Conservation (phyloP, 2,797 vertebrate genomes). For the Rousettus madagascariensis region DNA sequence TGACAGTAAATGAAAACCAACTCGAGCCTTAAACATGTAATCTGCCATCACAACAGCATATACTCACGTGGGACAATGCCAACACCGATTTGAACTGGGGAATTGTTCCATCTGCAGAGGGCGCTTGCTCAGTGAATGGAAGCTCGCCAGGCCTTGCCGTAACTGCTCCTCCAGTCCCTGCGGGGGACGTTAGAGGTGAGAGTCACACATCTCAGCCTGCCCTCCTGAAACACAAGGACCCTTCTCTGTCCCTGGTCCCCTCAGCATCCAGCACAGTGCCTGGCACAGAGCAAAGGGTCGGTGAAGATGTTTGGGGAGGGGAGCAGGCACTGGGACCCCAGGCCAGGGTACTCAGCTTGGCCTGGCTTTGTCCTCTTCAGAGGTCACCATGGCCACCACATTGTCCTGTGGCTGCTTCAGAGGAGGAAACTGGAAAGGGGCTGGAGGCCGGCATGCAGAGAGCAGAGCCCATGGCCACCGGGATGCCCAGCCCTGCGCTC, state of each 20-base stretch:
- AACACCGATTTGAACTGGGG: rapidly evolving
- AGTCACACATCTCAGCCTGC: not conserved
- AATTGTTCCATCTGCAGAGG: not conserved
- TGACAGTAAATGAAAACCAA: not conserved
- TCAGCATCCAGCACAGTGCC: not conserved
- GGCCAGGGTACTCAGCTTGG: not conserved
- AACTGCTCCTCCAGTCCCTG: not conserved
- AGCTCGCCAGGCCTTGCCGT: no score
- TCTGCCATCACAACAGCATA: not conserved
- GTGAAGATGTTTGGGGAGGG: no score
- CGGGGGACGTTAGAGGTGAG: not conserved
- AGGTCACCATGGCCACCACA: not conserved
- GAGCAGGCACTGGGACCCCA: not conserved
- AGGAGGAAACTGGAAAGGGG: not conserved
- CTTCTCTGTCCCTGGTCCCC: not conserved
- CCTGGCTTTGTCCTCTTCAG: not conserved
- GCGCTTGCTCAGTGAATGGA: not conserved
- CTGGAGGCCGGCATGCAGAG: not conserved
- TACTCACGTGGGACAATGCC: not conserved
- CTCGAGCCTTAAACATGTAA: not conserved
- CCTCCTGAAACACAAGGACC: not conserved
- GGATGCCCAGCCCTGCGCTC: rapidly evolving
- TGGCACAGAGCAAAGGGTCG: not conserved
- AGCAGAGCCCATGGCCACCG: not conserved
- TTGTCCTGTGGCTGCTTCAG: not conserved